Percentiles rank a stretch among this genome's conserved stretches.
Evolutionary conservation across 2,113 vertebrate species (phyloP).

Genomic region (Rana temporaria): DNA sequence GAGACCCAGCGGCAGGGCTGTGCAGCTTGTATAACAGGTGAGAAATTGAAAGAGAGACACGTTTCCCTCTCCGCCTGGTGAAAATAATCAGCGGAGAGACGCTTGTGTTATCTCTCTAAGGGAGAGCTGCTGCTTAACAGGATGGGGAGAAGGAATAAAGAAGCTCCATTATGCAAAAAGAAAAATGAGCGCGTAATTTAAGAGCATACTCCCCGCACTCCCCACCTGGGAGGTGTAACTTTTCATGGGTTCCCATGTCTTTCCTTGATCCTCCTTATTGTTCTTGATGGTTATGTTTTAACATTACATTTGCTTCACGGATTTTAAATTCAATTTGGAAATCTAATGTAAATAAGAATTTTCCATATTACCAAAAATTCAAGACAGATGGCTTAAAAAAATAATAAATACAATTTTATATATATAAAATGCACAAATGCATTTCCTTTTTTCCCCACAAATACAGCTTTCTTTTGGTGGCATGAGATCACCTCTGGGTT

Average conservation of each 20-base stretch:
- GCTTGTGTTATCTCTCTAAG: slow-evolving; percentile 39
- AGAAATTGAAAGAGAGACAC: slow-evolving; percentile 53
- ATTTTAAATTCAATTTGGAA: neutral
- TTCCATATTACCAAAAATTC: too few species aligned
- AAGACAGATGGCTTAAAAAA: too few species aligned
- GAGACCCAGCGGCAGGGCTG: slow-evolving; percentile 45
- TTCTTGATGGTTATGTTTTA: neutral
- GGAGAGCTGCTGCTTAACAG: slow-evolving; percentile 35
- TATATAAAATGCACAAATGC: too few species aligned
- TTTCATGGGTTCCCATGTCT: too few species aligned
- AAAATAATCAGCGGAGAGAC: slow-evolving; percentile 46
- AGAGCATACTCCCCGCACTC: neutral
- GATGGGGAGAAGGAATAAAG: neutral
- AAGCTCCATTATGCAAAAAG: slow-evolving; percentile 7
- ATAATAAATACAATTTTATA: too few species aligned
- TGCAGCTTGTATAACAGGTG: slow-evolving; percentile 57
- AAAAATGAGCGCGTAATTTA: neutral
- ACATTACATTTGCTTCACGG: neutral
- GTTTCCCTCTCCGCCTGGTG: slow-evolving; percentile 34
- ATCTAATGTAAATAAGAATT: too few species aligned
- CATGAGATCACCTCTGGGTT: too few species aligned
- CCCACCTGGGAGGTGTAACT: neutral
- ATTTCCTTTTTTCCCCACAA: too few species aligned
- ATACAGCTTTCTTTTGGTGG: too few species aligned
- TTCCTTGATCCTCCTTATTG: neutral